Evolutionary conservation across 2,888 invertebrate species (phyloP), one percentile per base, ranked within the genome.

Genomic region (Synergus umbraculus): DNA sequence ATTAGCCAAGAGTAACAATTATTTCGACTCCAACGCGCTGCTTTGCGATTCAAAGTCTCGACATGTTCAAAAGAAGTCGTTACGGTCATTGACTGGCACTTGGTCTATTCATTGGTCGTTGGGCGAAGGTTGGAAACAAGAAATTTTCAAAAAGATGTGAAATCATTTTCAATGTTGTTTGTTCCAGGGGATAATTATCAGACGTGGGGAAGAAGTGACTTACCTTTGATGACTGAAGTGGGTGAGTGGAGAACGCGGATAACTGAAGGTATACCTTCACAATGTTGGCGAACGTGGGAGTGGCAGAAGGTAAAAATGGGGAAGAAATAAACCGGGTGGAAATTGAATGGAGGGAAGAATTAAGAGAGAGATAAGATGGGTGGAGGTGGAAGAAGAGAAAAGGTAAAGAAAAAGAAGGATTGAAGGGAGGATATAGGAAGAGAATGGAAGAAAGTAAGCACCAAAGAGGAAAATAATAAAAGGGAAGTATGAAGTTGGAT

Each of bases 201-300:
- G 60, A 12, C 4, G 22, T 12, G 13, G 22, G 60, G 12, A 22
- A 29, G 60, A 29, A 60, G 12, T 60, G 12, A 60, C 60, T 69
- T 69, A 69, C 69, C 69, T 69, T 69, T 15, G 46, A 46, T 46
- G n/a, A 46, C 12, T 60, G 46, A 29, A 46, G 37, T 49, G 46
- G 37, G 15, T 49, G 69, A 69, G n/a, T 49, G 69, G 69, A 69
- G 69, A 69, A 69, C 69, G 49, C 29, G 29, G 3, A 67, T 69
- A 49, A 69, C 49, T 49, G 29, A 69, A 69, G 22, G 49, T 69
- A 22, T 49, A 69, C 69, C 69, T 69, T 69, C 49, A 69, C 69
- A 69, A 69, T 69, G 12, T 69, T 49, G 69, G 49, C 69, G 37
- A 69, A 49, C 49, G 67, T 67, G 44, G 44, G 22, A 44, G 44